Evolutionary conservation across 2,113 vertebrate species (phyloP), one percentile per base, ranked within the genome.

Genomic region (Pithys albifrons): DNA sequence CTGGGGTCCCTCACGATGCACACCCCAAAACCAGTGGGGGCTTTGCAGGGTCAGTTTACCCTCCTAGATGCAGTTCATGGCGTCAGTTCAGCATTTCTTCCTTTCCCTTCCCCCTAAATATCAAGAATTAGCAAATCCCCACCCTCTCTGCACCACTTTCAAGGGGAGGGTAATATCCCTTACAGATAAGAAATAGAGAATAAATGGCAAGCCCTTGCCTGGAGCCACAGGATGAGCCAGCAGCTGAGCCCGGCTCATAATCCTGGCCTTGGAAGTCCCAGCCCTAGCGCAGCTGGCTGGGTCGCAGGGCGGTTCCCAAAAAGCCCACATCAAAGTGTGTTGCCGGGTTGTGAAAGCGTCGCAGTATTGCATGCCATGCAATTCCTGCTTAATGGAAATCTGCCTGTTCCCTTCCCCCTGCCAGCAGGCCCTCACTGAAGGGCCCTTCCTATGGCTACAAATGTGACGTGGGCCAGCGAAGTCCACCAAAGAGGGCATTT

Each of bases 311-410:
- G 14, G 80, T 62, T 96, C 76, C 88, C 17, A 4, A 72, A 8
- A 7, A 84, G 24, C 86, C 93, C 95, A 96, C 95, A 96, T 95
- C 96, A 97, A 96, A 97, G 95, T 6, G 0, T 0, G 7, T 17
- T n/a, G 83, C 54, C 7, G 67, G 48, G 74, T 88, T 95, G 91
- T 51, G 87, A 95, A 96, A 95, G 91, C 54, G 1, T 41, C 46
- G 39, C 76, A 37, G 70, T 10, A 52, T 66, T 93, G 96, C 92
- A 46, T 0, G 15, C 14, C 2, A 14, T 71, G 92, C 86, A 88
- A 74, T 22, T 89, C 83, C 88, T 51, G 37, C 75, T 54, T 70
- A 14, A 90, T 66, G 65, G 78, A 80, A 88, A 92, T n/a, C 72
- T 39, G 65, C 89, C 80, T 3, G 1, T n/a, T 89, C 75, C 67